Conservation (phyloP, 2,797 vertebrate genomes). For the Acanthopagrus latus region DNA sequence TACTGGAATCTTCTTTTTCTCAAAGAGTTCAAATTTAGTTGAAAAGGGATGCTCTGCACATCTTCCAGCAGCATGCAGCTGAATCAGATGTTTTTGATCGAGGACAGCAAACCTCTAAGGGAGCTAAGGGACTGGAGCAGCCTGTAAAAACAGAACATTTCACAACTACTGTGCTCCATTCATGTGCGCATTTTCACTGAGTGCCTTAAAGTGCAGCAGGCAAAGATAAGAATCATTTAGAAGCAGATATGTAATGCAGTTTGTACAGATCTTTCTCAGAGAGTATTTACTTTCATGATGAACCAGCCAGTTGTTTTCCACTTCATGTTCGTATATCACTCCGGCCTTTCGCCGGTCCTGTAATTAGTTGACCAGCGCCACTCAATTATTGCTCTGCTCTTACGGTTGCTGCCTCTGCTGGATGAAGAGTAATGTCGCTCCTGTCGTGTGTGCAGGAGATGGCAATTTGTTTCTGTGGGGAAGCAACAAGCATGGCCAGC, state of each 20-base stretch:
- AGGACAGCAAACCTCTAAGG: background rate
- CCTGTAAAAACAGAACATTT: background rate
- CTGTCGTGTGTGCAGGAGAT: conserved; percentile 75
- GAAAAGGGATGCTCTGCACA: background rate
- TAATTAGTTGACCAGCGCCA: conserved; percentile 42
- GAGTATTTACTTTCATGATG: conserved; percentile 11
- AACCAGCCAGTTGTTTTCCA: background rate
- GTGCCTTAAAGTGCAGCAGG: background rate
- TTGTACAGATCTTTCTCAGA: background rate
- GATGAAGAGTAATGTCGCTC: conserved; percentile 35
- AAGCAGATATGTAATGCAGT: conserved; percentile 11
- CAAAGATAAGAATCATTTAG: background rate
- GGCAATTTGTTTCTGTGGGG: conserved; percentile 94
- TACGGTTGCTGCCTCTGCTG: conserved; percentile 35
- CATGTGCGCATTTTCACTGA: too few species aligned
- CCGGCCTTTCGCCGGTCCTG: conserved; percentile 28
- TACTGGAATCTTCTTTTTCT: background rate
- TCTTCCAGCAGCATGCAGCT: conserved; percentile 5
- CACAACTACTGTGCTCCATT: background rate
- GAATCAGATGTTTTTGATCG: background rate
- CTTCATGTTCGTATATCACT: conserved; percentile 28
- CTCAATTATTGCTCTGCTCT: conserved; percentile 37
- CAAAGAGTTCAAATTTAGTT: conserved; percentile 3
- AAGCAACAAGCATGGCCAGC: conserved; percentile 92
- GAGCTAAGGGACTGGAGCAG: background rate